Evolutionary conservation across 2,888 invertebrate genomes (phyloP), one percentile per base, ranked within the genome.

Genomic region (Acrobasis consociella): DNA sequence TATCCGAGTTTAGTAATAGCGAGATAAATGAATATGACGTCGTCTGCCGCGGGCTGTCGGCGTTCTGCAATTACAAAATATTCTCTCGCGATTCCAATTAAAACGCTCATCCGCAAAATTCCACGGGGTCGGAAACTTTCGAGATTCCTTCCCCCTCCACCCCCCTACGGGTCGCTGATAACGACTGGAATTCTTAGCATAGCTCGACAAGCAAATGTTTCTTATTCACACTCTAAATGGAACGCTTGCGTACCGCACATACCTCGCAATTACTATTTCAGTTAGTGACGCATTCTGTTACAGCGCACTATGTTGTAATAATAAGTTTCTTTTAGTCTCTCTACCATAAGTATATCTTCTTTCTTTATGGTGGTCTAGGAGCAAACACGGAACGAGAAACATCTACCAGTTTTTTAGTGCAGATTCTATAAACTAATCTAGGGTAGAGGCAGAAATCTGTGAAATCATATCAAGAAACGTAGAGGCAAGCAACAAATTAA

Each of bases 81-180:
- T 89, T 85, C 89, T 77, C 82, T 76, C 78, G 81, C 80, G 86
- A 85, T 87, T 86, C 89, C 86, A 91, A 92, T 91, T 92, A 91
- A 91, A 90, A 85, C 90, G 85, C 82, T 88, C 86, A 88, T 87
- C 88, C 90, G 83, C 88, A 87, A 87, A 87, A 91, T 91, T 87
- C 90, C 89, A 74, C 78, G 74, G 85, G 83, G 83, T 80, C 80
- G 81, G 82, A 82, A 89, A 89, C 81, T 89, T 90, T 82, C 75
- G 76, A 80, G 80, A 83, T 80, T 83, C 82, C 82, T 71, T 74
- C 73, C 70, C 64, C 71, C 68, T 0, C 0, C 62, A 68, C 74
- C 71, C 56, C 39, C 51, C 64, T 62, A 50, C 62, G 53, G 67
- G 71, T 69, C 69, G 64, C 69, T 62, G 66, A 63, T 62, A 66